phyloP scores from a whole-genome alignment of 2,888 invertebrate genomes.

The Rotaria sp. region DNA sequence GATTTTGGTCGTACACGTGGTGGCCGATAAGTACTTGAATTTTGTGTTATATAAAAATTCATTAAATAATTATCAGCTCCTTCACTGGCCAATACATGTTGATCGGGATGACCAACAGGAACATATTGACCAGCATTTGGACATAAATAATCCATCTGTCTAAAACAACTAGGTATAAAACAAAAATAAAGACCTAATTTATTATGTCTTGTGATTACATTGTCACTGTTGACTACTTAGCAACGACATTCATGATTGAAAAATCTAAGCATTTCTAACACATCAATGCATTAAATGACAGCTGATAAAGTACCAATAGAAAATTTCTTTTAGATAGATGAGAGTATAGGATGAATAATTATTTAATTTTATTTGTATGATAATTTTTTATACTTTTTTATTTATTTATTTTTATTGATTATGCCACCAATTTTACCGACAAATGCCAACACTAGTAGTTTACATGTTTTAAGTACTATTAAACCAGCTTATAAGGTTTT shows the following conservation, averaged over 20 bases:
- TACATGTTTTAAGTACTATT: background rate
- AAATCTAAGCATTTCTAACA: background rate
- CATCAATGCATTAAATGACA: background rate
- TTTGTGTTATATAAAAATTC: slow-evolving; percentile 54
- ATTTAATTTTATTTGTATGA: background rate
- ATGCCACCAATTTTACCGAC: background rate
- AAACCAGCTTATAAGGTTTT: background rate
- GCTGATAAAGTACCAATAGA: background rate
- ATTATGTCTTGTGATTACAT: background rate
- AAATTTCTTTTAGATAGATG: background rate
- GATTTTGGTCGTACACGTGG: slow-evolving; percentile 34
- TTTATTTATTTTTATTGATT: background rate
- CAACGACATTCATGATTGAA: background rate
- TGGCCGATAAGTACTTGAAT: slow-evolving; percentile 52
- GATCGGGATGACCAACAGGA: slow-evolving; percentile 48
- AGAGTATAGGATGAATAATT: background rate
- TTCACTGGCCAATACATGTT: slow-evolving; percentile 50
- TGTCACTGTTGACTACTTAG: background rate
- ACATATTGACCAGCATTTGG: slow-evolving; percentile 39
- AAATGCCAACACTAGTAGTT: too few relatives aligned
- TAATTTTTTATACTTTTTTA: background rate
- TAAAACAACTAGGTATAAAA: background rate
- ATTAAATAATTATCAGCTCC: slow-evolving; percentile 54
- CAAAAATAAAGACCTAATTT: background rate
- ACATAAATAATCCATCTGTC: background rate